Conservation (phyloP, 2,113 vertebrate genomes). For the Hypomesus transpacificus region DNA sequence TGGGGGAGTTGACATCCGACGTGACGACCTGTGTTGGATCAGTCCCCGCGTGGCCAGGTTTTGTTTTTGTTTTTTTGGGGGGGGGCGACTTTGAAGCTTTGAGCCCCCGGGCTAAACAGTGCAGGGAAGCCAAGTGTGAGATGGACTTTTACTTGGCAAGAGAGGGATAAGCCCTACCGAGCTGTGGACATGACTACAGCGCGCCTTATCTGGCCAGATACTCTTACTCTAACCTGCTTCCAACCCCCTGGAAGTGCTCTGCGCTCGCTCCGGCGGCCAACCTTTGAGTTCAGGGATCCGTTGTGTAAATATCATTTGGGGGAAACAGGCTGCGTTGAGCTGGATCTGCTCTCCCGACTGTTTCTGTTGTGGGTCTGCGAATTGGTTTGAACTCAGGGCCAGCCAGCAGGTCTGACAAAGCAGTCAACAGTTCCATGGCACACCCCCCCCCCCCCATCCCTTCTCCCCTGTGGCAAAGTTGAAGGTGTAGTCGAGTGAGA, state of each 20-base stretch:
- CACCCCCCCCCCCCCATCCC: constrained; percentile 6
- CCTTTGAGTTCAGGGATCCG: constrained; percentile 20
- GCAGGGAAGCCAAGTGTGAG: constrained; percentile 37
- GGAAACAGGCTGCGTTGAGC: not conserved
- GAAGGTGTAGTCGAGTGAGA: not conserved
- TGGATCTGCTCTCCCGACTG: constrained; percentile 29
- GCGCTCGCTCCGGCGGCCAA: constrained; percentile 21
- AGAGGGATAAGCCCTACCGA: constrained; percentile 45
- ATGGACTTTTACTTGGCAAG: constrained; percentile 45
- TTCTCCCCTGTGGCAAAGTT: not conserved
- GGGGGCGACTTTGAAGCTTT: not conserved
- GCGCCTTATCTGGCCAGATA: constrained; percentile 42
- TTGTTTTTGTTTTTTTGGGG: too few relatives aligned
- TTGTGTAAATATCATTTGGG: constrained; percentile 39
- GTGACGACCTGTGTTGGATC: not conserved
- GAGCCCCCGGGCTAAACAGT: constrained; percentile 9
- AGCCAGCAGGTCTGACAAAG: constrained; percentile 27
- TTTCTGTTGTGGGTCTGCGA: constrained; percentile 24
- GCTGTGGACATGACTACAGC: constrained; percentile 34
- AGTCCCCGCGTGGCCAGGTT: not conserved
- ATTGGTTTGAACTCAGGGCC: constrained; percentile 30
- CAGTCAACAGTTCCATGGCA: constrained; percentile 38
- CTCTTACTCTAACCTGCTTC: constrained; percentile 13
- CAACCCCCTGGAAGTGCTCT: constrained; percentile 14
- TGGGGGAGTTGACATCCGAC: not conserved